Evolutionary conservation across 2,113 vertebrate species (phyloP), one percentile per base, ranked within the genome.

Genomic region (Oostethus manadensis): DNA sequence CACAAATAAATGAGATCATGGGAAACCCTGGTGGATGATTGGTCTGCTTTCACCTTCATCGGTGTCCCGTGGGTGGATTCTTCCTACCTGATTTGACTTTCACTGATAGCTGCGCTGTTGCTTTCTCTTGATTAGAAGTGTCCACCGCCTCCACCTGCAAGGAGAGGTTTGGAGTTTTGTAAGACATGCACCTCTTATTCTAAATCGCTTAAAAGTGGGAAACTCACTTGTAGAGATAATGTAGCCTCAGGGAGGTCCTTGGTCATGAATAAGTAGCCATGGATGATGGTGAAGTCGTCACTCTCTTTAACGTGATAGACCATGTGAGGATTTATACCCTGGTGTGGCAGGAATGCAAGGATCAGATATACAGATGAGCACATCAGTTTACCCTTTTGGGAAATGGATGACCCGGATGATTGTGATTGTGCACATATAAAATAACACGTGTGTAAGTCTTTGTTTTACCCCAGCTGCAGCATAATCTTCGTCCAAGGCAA

Each of bases 271-370:
- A 96, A 73, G 65, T 83, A 77, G 21, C 91, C 89, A 0, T 87
- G 69, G 22, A 42, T 21, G 14, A 90, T 60, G 0, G 29, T 63
- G 78, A 96, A 94, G 10, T 79, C 74, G 0, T 9, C 71, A 70
- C 51, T 88, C 13, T 75, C 88, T 1, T 20, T n/a, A 44, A 92
- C n/a, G 6, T 44, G 62, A 71, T 94, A 94, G 5, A 9, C 18
- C 0, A 94, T 77, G 60, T 82, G 13, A 17, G 93, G 92, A 81
- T 96, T 96, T 46, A 88, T 0, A 18, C 85, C 87, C 93, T 94
- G 80, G 42, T 62, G 35, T n/a, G 62, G 17, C 35, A 68, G 18
- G 64, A 18, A 66, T 8, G 1, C 11, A 29, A 59, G 15, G 50
- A 23, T n/a, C 23, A 42, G 38, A 42, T 2, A 14, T 42, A 42